These are phyloP conservation scores for Hypomesus transpacificus DNA, from an alignment of 2,113 vertebrate species.

Conservation along the genomic window DNA sequence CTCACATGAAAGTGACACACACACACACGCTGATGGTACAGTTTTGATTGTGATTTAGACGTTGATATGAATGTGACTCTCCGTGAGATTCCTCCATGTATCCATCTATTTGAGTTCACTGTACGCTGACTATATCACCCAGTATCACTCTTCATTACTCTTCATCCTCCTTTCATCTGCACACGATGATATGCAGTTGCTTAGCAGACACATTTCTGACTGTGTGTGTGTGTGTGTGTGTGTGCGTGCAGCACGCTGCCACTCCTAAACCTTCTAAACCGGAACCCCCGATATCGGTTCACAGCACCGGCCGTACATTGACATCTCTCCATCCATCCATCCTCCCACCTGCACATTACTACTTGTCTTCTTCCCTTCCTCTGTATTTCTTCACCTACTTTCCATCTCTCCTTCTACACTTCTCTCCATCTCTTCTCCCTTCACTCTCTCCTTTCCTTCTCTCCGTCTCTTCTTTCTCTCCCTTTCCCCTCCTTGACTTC, in stretches of 20 bases:
- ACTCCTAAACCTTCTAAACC: too few relatives aligned
- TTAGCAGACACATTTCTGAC: too few relatives aligned
- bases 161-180: conserved; percentile 2
- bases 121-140: too few relatives aligned
- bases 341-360: too few relatives aligned
- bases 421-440: background rate
- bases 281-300: too few relatives aligned
- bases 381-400: background rate
- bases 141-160: conserved; percentile 5
- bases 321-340: too few relatives aligned
- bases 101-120: background rate
- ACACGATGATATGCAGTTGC: background rate
- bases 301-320: too few relatives aligned
- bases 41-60: background rate
- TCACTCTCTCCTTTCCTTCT: background rate
- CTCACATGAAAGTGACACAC: background rate
- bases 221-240: too few relatives aligned
- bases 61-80: background rate
- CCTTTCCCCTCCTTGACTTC: conserved; percentile 3
- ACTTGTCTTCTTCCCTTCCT: background rate
- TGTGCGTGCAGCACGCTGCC: too few relatives aligned
- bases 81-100: background rate
- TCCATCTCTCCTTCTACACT: background rate
- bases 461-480: conserved; percentile 5
- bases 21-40: background rate